phyloP scores from a whole-genome alignment of 2,888 invertebrate genomes.

The Erebia aethiops region DNA sequence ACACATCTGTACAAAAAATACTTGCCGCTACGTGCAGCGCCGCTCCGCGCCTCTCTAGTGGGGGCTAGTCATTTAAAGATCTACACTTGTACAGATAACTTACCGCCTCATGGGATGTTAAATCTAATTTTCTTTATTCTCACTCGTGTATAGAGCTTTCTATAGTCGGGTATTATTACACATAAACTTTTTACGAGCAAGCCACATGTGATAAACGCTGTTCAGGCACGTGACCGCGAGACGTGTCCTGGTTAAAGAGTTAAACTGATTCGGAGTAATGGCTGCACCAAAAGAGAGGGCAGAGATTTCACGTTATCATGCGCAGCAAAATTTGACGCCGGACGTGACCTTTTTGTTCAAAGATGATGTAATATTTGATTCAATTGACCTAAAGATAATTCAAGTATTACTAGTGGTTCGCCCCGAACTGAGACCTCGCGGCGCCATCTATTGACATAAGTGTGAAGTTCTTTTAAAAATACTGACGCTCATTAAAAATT shows the following conservation, averaged over 20 bases:
- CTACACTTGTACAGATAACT: conserved; percentile 6
- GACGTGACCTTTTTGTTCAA: conserved; percentile 8
- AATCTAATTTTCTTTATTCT: conserved; percentile 21
- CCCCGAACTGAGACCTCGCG: too few species aligned
- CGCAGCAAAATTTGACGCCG: conserved; percentile 6
- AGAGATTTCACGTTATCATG: conserved; percentile 10
- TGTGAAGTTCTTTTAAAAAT: too few species aligned
- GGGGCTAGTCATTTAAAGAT: too few species aligned
- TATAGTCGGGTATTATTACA: conserved; percentile 22
- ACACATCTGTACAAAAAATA: too few species aligned
- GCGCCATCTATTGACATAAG: too few species aligned
- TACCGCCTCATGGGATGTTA: not conserved
- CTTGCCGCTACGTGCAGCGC: too few species aligned
- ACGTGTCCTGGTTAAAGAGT: conserved; percentile 19
- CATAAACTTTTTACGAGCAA: conserved; percentile 29
- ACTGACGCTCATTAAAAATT: too few species aligned
- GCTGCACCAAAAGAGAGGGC: not conserved
- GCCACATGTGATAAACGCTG: conserved; percentile 29
- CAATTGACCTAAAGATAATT: not conserved
- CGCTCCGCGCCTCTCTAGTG: too few species aligned
- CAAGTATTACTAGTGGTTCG: too few species aligned
- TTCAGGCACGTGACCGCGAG: conserved; percentile 13
- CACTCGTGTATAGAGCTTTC: conserved; percentile 6
- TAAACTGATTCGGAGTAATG: conserved; percentile 17
- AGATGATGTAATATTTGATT: not conserved